Percentiles rank a stretch among this genome's conserved stretches.
phyloP scores from a whole-genome alignment of 2,113 vertebrate species.

The Eubucco bourcierii region DNA sequence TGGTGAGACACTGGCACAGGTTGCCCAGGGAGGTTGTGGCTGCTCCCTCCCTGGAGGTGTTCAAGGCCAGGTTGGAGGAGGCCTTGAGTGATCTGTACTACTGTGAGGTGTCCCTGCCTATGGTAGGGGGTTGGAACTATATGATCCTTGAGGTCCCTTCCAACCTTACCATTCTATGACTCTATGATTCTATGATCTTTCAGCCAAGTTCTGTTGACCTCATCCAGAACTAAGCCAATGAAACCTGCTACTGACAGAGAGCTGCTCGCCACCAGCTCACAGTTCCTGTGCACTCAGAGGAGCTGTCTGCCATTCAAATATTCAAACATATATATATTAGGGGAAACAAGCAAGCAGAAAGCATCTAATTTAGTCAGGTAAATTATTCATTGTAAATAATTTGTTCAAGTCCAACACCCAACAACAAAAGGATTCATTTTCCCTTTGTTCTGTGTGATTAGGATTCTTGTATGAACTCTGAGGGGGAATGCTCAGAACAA shows the following conservation, averaged over 20 bases:
- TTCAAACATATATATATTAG: not conserved
- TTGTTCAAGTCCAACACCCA: not conserved
- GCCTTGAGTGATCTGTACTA: too few species aligned
- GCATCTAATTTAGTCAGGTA: conserved; percentile 16
- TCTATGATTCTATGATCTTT: not conserved
- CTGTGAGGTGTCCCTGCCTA: too few species aligned
- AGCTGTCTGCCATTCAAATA: not conserved
- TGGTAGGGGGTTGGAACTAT: too few species aligned
- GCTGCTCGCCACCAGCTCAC: not conserved
- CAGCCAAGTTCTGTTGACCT: not conserved
- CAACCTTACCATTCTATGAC: too few species aligned
- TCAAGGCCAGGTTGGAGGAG: too few species aligned
- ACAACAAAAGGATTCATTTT: not conserved
- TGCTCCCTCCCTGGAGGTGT: too few species aligned
- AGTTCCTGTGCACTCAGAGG: not conserved
- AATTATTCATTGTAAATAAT: conserved; percentile 47
- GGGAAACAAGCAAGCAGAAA: not conserved
- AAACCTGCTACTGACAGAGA: not conserved
- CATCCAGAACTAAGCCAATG: not conserved
- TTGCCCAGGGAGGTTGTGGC: too few species aligned
- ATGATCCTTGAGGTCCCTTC: too few species aligned
- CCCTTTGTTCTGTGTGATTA: not conserved
- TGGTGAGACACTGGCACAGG: too few species aligned
- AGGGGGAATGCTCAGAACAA: not conserved
- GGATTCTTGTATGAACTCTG: not conserved